Evolutionary conservation across 1,140 invertebrate genomes (phyloP).

Genomic region (Trichonephila clavipes): DNA sequence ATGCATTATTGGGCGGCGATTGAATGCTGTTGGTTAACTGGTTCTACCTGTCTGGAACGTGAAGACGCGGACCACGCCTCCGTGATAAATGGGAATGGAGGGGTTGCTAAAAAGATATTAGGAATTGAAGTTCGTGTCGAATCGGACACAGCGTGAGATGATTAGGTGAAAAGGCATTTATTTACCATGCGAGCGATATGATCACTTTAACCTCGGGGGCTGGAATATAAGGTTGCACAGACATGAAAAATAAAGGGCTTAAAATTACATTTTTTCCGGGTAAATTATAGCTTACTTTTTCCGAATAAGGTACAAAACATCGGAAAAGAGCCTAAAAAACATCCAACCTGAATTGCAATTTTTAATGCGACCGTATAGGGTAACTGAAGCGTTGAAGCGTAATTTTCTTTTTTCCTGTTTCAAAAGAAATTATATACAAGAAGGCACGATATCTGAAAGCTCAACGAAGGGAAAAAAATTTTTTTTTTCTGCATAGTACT

Average conservation of each 20-base stretch:
- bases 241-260: too few species aligned
- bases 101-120: background rate
- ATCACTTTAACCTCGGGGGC: background rate
- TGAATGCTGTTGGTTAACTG: background rate
- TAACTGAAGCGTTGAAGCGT: too few species aligned
- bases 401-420: too few species aligned
- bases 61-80: background rate
- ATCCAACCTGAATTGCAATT: too few species aligned
- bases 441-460: too few species aligned
- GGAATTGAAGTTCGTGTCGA: background rate
- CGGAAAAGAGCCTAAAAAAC: too few species aligned
- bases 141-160: background rate
- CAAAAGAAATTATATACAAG: too few species aligned
- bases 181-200: background rate
- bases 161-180: background rate
- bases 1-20: background rate
- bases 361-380: too few species aligned
- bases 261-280: too few species aligned
- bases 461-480: too few species aligned
- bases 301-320: background rate
- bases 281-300: background rate
- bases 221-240: background rate
- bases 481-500: too few species aligned
- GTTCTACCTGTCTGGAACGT: background rate
- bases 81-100: background rate